Percentiles rank a stretch among this genome's conserved stretches.
Conservation (phyloP, 2,113 vertebrate species). For the Macrotis lagotis region DNA sequence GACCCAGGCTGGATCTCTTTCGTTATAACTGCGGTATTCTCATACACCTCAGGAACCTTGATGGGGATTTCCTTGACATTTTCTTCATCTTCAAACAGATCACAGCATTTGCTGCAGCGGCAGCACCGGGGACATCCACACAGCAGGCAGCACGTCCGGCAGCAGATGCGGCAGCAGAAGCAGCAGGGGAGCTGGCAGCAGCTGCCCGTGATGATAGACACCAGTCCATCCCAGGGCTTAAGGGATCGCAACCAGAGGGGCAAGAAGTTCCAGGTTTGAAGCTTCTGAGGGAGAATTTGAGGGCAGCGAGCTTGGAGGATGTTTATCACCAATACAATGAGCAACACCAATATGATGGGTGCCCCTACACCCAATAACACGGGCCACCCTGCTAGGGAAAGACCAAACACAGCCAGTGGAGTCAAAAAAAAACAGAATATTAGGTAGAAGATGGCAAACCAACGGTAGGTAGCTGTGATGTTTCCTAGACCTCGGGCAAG, state of each 20-base stretch:
- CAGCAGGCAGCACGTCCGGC: conserved; percentile 79
- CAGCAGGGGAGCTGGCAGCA: conserved; percentile 87
- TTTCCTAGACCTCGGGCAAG: conserved; percentile 90
- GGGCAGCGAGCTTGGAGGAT: conserved; percentile 88
- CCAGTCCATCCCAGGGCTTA: conserved; percentile 88
- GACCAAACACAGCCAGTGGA: conserved; percentile 89
- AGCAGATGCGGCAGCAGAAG: conserved; percentile 72
- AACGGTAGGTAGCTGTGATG: conserved; percentile 92
- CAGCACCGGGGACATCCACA: conserved; percentile 83
- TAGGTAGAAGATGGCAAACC: conserved; percentile 95
- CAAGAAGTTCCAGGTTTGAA: conserved; percentile 92
- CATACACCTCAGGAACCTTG: conserved; percentile 85
- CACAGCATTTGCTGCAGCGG: conserved; percentile 71
- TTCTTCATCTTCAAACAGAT: conserved; percentile 55
- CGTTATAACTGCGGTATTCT: conserved; percentile 84
- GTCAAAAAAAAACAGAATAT: conserved; percentile 89
- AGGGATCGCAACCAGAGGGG: conserved; percentile 92
- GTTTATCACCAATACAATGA: conserved; percentile 86
- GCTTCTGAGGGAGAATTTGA: conserved; percentile 80
- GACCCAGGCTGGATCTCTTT: conserved; percentile 70
- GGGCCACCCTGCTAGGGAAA: conserved; percentile 94
- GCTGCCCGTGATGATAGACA: conserved; percentile 76
- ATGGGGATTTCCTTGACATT: conserved; percentile 73
- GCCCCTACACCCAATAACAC: conserved; percentile 91
- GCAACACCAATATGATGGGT: conserved; percentile 80